Conservation (phyloP, 2,113 vertebrate genomes). For the Sphyrna mokarran region DNA sequence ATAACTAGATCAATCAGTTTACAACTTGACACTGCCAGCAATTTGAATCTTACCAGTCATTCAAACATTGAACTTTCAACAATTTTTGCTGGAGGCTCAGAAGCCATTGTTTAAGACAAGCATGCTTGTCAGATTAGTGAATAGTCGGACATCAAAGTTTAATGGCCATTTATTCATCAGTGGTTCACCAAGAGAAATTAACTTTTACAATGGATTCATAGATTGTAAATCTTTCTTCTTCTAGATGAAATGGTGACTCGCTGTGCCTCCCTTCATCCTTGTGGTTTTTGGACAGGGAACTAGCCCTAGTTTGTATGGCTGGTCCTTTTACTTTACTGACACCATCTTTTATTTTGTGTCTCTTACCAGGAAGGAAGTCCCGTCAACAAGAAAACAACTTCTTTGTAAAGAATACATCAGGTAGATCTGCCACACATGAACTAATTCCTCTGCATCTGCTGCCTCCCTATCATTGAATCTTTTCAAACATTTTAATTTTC, state of each 20-base stretch:
- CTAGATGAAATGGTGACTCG: not conserved
- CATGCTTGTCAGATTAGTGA: not conserved
- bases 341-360: constrained; percentile 19
- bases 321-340: constrained; percentile 21
- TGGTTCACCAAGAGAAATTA: not conserved
- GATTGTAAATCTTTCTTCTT: not conserved
- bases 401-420: constrained; percentile 33
- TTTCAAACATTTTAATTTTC: not conserved
- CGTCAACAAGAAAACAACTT: constrained; percentile 11
- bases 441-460: not conserved
- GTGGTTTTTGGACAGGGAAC: not conserved
- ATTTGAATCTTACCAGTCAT: not conserved
- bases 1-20: not conserved
- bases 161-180: not conserved
- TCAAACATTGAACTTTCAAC: not conserved
- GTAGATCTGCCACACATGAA: not conserved
- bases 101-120: not conserved
- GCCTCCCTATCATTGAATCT: not conserved
- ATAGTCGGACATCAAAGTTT: not conserved
- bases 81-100: not conserved
- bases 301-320: not conserved
- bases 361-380: constrained; percentile 22
- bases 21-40: not conserved
- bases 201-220: not conserved
- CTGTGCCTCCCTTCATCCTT: not conserved